These are phyloP conservation scores for Oncorhynchus masou DNA, from an alignment of 2,113 vertebrate species.

Conservation along the genomic window DNA sequence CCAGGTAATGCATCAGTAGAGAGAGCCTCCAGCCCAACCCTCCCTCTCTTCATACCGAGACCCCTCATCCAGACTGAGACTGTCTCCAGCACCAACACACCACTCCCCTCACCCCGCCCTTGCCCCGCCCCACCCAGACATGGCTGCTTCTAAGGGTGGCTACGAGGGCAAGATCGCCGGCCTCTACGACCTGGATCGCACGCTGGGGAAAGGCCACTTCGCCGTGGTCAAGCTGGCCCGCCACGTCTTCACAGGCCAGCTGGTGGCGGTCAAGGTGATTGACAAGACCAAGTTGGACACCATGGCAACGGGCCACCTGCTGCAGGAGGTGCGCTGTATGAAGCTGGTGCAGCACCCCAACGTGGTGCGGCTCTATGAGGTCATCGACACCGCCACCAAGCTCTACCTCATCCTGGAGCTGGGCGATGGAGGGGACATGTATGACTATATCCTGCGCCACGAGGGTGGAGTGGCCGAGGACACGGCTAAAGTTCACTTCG, in stretches of 20 bases:
- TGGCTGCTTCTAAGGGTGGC: conserved; percentile 56
- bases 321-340: conserved; percentile 90
- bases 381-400: conserved; percentile 85
- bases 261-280: conserved; percentile 87
- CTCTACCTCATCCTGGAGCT: conserved; percentile 90
- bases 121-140: conserved; percentile 23
- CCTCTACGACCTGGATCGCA: conserved; percentile 84
- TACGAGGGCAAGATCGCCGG: conserved; percentile 78
- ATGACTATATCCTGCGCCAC: conserved; percentile 86
- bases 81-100: neutral
- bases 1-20: neutral
- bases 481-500: conserved; percentile 81
- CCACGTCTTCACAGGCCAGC: conserved; percentile 81
- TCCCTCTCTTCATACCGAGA: neutral
- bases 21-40: neutral
- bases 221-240: conserved; percentile 85
- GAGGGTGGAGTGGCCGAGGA: conserved; percentile 79
- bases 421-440: conserved; percentile 85
- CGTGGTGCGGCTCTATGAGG: conserved; percentile 86
- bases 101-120: neutral
- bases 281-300: conserved; percentile 85
- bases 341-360: conserved; percentile 89
- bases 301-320: conserved; percentile 79
- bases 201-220: conserved; percentile 85
- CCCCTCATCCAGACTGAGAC: neutral